Evolutionary conservation across 2,113 vertebrate genomes (phyloP).

Genomic region (Parus major): DNA sequence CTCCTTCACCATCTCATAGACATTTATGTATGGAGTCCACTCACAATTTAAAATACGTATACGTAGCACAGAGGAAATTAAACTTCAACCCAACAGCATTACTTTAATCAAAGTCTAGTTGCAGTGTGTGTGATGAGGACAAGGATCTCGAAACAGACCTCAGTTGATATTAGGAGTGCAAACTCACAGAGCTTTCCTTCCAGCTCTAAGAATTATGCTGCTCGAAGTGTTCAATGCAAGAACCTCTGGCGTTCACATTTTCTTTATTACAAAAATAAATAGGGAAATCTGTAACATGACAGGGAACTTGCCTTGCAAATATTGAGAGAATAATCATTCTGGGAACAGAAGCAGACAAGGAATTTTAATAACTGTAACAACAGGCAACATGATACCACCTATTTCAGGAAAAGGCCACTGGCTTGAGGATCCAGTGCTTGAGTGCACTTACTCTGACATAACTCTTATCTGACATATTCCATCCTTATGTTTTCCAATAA

Average conservation of each 20-base stretch:
- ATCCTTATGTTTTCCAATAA: not conserved
- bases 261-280: not conserved
- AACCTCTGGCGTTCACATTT: not conserved
- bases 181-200: not conserved
- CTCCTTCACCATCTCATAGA: conserved; percentile 29
- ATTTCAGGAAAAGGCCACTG: not conserved
- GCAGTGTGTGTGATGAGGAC: not conserved
- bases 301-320: not conserved
- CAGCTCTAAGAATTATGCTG: not conserved
- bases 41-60: not conserved
- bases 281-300: not conserved
- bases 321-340: not conserved
- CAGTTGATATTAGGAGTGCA: rapidly evolving
- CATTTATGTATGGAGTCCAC: not conserved
- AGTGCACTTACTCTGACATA: not conserved
- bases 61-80: conserved; percentile 5
- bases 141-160: not conserved
- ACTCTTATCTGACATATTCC: not conserved
- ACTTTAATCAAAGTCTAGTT: not conserved
- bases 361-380: not conserved
- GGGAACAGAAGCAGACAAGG: not conserved
- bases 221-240: not conserved
- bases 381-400: not conserved
- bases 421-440: not conserved
- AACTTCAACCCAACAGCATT: not conserved